Evolutionary conservation across 2,797 vertebrate genomes (phyloP), one percentile per base, ranked within the genome.

Genomic region (Sebastes trivittatus): DNA sequence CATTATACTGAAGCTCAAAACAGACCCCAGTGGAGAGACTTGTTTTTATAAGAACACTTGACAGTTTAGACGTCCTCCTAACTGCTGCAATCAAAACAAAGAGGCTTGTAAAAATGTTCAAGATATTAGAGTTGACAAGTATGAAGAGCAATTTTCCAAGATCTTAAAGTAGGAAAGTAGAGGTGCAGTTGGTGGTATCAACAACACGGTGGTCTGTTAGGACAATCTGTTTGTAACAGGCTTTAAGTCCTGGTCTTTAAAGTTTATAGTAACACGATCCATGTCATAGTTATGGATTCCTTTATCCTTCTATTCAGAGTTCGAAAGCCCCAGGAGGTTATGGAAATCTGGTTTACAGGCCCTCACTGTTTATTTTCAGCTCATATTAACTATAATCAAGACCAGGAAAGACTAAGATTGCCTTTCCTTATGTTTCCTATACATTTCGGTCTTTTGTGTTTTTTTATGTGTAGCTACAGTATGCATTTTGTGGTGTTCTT

Each of bases 371-470:
- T 87, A 87, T 90, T 87, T 85, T 89, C 60, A 82, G 81, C 66
- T 74, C 64, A 74, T 80, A 88, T 87, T 77, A 86, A 82, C 60
- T 82, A 52, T 91, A 92, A 93, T 91, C 75, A 68, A 88, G 88
- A 92, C 66, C 88, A 92, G 80, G 20, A 78, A 68, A 18, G 75
- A 22, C 68, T 9, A 6, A 25, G 10, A 75, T 73, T 76, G 46
- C 49, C 64, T 74, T 65, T 46, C 63, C 59, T 68, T 65, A 69
- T 78, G 78, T 77, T 71, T 64, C 27, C 34, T 70, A 59, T 61
- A 77, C n/a, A 58, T 83, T 64, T 71, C 36, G 52, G 46, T 46
- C 34, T 42, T 69, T 32, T 72, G 23, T 75, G 70, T 61, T 22
- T 56, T 73, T 80, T 56, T 60, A 49, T 60, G 59, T 67, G 77